Conservation (phyloP, 2,797 vertebrate genomes). For the Neosilurus hyrtlii region DNA sequence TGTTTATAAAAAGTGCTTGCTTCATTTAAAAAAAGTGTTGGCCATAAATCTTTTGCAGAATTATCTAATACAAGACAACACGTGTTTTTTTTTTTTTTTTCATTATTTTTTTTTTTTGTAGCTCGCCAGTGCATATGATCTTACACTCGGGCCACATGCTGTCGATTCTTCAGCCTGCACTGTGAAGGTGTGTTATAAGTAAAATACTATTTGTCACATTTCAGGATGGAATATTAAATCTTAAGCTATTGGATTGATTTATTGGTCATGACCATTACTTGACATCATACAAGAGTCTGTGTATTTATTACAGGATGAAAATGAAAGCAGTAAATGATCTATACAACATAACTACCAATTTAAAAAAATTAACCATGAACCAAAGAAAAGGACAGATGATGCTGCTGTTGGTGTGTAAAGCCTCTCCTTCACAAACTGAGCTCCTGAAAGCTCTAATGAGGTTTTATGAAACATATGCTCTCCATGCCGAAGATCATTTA, state of each 20-base stretch:
- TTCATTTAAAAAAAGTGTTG: background rate
- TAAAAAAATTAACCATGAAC: background rate
- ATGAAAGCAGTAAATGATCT: background rate
- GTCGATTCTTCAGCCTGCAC: conserved; percentile 11
- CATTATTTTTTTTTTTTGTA: background rate
- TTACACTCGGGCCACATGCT: conserved; percentile 25
- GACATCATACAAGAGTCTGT: background rate
- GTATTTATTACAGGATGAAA: background rate
- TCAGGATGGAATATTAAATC: background rate
- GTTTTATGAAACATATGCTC: conserved; percentile 66
- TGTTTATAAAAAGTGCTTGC: conserved; percentile 11
- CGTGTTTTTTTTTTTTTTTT: background rate
- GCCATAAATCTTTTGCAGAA: conserved; percentile 2
- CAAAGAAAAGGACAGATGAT: conserved; percentile 26
- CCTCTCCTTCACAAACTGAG: conserved; percentile 28
- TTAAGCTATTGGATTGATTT: background rate
- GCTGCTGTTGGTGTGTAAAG: conserved; percentile 5
- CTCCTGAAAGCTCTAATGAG: conserved; percentile 68
- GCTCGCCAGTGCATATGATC: background rate
- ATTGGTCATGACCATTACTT: background rate
- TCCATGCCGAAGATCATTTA: conserved; percentile 64
- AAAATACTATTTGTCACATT: background rate
- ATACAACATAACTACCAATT: background rate
- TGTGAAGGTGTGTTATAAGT: background rate
- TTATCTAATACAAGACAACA: conserved; percentile 33